Percentiles rank a stretch among this genome's conserved stretches.
phyloP scores from a whole-genome alignment of 1,140 invertebrate species.

The Sweltsa coloradensis region DNA sequence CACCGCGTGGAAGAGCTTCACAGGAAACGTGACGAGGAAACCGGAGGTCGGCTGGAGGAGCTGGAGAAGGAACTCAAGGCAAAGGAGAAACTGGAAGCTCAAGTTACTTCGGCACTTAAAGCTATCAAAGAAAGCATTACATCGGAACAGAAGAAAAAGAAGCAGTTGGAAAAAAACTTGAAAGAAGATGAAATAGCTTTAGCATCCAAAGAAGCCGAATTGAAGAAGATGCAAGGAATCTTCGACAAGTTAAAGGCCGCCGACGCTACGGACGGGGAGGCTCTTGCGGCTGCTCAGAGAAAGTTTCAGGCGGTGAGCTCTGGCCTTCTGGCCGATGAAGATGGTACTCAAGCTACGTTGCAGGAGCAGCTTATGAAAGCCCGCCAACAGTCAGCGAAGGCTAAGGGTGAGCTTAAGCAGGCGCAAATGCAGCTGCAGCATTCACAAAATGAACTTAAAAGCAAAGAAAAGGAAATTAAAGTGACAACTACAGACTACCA shows the following conservation, averaged over 20 bases:
- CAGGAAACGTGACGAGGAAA: conserved; percentile 47
- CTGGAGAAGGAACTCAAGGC: conserved; percentile 53
- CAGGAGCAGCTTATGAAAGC: conserved; percentile 82
- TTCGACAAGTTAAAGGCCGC: conserved; percentile 58
- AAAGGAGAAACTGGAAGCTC: conserved; percentile 54
- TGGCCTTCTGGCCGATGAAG: conserved; percentile 66
- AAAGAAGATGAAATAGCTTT: conserved; percentile 57
- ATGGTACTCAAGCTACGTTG: conserved; percentile 70
- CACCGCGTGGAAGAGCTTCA: conserved; percentile 36
- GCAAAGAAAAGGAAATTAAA: conserved; percentile 53
- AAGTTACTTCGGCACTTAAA: conserved; percentile 50
- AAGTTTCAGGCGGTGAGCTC: conserved; percentile 71
- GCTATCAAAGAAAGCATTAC: conserved; percentile 54
- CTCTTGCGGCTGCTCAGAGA: conserved; percentile 59
- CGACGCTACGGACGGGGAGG: conserved; percentile 51
- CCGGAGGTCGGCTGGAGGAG: conserved; percentile 46
- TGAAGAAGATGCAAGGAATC: conserved; percentile 48
- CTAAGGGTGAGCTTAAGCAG: conserved; percentile 69
- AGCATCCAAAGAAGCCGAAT: conserved; percentile 47
- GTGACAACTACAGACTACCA: conserved; percentile 57
- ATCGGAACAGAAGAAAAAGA: conserved; percentile 53
- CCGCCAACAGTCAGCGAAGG: conserved; percentile 57
- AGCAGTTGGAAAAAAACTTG: conserved; percentile 54
- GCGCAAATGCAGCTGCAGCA: conserved; percentile 65
- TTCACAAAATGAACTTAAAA: conserved; percentile 49